Conservation (phyloP, 2,888 invertebrate genomes). For the Ennomos fuscantarius region DNA sequence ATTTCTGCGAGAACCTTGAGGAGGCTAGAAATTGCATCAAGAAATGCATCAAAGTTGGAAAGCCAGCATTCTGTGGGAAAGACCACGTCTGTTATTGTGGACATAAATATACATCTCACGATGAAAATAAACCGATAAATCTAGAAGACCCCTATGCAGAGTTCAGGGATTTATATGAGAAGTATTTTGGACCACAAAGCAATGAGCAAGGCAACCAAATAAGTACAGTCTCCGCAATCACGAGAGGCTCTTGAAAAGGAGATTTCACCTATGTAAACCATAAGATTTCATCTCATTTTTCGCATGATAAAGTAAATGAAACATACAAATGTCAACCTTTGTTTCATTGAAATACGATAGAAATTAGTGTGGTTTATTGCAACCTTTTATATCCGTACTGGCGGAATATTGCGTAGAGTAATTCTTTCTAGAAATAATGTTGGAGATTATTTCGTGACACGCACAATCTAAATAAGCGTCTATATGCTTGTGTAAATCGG, state of each 20-base stretch:
- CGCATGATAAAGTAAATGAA: too few relatives aligned
- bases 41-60: conserved; percentile 59
- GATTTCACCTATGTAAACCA: too few relatives aligned
- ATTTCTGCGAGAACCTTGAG: conserved; percentile 69
- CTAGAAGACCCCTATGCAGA: conserved; percentile 43
- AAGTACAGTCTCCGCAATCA: too few relatives aligned
- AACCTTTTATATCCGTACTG: conserved; percentile 15
- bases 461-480: conserved; percentile 42
- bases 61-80: conserved; percentile 76
- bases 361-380: too few relatives aligned
- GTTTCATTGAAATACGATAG: too few relatives aligned
- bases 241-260: too few relatives aligned
- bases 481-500: conserved; percentile 18
- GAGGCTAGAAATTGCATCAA: conserved; percentile 65
- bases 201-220: not conserved
- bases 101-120: conserved; percentile 50
- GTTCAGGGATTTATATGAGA: conserved; percentile 65
- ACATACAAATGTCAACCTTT: too few relatives aligned
- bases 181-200: conserved; percentile 61
- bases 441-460: conserved; percentile 43
- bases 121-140: conserved; percentile 33
- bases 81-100: conserved; percentile 76
- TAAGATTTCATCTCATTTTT: too few relatives aligned
- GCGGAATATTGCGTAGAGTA: conserved; percentile 24
- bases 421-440: conserved; percentile 35